These are phyloP conservation scores for Hedya salicella DNA, from an alignment of 2,888 invertebrate genomes.

Conservation along the genomic window DNA sequence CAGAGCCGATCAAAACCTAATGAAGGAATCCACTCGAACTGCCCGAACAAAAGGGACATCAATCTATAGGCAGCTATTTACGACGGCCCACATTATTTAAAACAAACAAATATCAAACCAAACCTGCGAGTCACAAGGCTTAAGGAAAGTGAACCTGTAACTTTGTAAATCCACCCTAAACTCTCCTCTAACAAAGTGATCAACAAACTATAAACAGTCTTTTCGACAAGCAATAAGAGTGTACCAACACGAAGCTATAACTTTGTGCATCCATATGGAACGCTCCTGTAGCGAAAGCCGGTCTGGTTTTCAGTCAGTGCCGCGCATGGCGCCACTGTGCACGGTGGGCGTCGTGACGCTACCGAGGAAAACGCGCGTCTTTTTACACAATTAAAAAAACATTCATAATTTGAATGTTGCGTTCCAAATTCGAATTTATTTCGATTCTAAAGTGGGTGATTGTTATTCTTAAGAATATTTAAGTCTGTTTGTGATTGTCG, in stretches of 20 bases:
- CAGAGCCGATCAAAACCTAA: conserved; percentile 52
- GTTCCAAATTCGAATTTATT: conserved; percentile 24
- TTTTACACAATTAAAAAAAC: conserved; percentile 52
- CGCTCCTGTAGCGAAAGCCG: conserved; percentile 68
- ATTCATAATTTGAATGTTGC: conserved; percentile 24
- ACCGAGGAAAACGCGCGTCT: conserved; percentile 61
- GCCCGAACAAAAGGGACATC: conserved; percentile 77
- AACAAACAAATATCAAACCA: conserved; percentile 16
- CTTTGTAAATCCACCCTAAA: conserved; percentile 57
- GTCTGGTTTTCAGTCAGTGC: conserved; percentile 73
- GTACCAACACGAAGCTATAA: conserved; percentile 48
- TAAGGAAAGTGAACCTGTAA: conserved; percentile 48
- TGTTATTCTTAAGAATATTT: conserved; percentile 4
- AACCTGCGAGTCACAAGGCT: conserved; percentile 47
- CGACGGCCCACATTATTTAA: conserved; percentile 42
- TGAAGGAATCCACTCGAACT: conserved; percentile 69
- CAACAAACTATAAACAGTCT: conserved; percentile 11
- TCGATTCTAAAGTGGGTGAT: conserved; percentile 21
- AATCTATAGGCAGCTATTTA: conserved; percentile 54
- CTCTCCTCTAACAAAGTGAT: conserved; percentile 64
- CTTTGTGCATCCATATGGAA: conserved; percentile 58
- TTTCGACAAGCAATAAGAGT: conserved; percentile 50
- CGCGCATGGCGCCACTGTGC: conserved; percentile 80
- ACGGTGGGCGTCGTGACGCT: conserved; percentile 76
- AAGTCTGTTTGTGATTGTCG: conserved; percentile 45